phyloP scores from a whole-genome alignment of 2,113 vertebrate genomes.

The Peromyscus polionotus region DNA sequence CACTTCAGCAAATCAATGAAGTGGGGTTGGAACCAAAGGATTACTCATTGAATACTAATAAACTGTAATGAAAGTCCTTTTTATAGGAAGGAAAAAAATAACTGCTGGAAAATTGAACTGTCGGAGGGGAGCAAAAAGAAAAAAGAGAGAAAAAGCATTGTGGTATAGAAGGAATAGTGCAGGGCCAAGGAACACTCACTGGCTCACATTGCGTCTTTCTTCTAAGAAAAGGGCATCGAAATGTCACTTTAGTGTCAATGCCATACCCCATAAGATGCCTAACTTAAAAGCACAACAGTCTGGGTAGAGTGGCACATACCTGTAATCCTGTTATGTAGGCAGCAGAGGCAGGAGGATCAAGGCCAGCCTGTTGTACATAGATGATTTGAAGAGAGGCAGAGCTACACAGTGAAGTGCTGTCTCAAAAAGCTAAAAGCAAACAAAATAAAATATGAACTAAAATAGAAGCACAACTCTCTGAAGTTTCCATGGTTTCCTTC shows the following conservation, averaged over 20 bases:
- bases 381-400: not conserved
- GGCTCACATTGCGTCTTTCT: not conserved
- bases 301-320: not conserved
- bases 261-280: not conserved
- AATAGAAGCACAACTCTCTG: not conserved
- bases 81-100: not conserved
- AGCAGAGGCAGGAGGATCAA: not conserved
- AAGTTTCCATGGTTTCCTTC: not conserved
- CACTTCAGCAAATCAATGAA: conserved; percentile 66
- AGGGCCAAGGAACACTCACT: not conserved
- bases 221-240: rapidly evolving
- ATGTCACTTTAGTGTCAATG: not conserved
- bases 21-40: not conserved
- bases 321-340: not conserved
- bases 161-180: not conserved
- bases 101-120: not conserved
- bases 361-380: not conserved
- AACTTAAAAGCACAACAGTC: not conserved
- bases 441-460: not conserved
- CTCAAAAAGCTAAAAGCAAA: not conserved
- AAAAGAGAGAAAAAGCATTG: not conserved
- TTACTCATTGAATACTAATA: conserved; percentile 33
- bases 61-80: conserved; percentile 42
- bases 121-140: not conserved
- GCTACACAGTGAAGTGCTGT: not conserved